phyloP scores from a whole-genome alignment of 2,888 invertebrate species.

The Drosophila paracracens region DNA sequence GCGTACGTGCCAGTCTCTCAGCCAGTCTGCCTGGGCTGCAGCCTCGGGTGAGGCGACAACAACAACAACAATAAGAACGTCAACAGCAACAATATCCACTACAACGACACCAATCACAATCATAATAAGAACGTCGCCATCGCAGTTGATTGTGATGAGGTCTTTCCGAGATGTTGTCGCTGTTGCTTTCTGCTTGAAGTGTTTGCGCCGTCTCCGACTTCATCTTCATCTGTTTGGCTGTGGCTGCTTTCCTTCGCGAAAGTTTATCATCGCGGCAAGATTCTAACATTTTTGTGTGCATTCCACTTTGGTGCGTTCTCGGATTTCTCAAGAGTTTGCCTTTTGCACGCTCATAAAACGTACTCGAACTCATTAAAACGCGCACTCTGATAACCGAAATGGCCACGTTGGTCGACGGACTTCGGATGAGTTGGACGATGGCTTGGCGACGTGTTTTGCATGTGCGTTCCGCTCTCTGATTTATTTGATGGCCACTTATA shows the following conservation, averaged over 20 bases:
- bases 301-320: constrained; percentile 79
- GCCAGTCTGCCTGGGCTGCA: constrained; percentile 17
- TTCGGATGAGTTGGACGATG: constrained; percentile 16
- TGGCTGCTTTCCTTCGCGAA: constrained; percentile 62
- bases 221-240: constrained; percentile 8
- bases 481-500: constrained; percentile 70
- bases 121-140: constrained; percentile 74
- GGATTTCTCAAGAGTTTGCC: constrained; percentile 67
- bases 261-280: constrained; percentile 78
- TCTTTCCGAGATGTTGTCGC: constrained; percentile 44
- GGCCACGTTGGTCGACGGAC: constrained; percentile 44
- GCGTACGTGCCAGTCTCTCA: constrained; percentile 65
- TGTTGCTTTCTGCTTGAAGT: constrained; percentile 34
- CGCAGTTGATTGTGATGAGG: constrained; percentile 74
- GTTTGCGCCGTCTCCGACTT: constrained; percentile 25
- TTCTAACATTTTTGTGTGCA: constrained; percentile 80
- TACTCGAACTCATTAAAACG: constrained; percentile 80
- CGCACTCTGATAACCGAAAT: constrained; percentile 79
- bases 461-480: constrained; percentile 69
- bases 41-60: constrained; percentile 42
- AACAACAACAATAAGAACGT: constrained; percentile 22
- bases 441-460: constrained; percentile 72
- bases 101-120: constrained; percentile 75
- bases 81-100: constrained; percentile 6
- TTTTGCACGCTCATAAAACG: constrained; percentile 75